Evolutionary conservation across 2,113 vertebrate genomes (phyloP).

Genomic region (Oncorhynchus keta): DNA sequence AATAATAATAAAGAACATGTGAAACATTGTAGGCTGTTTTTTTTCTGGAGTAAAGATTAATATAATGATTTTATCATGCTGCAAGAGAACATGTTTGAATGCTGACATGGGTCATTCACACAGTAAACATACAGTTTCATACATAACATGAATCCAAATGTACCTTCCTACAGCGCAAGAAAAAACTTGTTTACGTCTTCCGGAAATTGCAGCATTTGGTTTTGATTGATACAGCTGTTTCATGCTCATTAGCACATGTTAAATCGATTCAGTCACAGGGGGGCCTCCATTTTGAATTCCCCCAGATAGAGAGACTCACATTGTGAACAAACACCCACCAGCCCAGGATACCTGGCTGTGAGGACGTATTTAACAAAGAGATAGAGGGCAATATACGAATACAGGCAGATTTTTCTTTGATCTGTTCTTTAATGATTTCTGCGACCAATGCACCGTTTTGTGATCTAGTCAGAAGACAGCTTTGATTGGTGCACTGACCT

Average conservation of each 20-base stretch:
- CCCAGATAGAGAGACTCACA: constrained; percentile 18
- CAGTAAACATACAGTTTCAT: too few relatives aligned
- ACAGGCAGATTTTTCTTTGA: constrained; percentile 59
- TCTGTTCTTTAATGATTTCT: constrained; percentile 55
- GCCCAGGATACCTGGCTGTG: constrained; percentile 40
- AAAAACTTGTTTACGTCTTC: neutral
- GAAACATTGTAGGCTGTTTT: too few relatives aligned
- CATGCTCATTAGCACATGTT: constrained; percentile 50
- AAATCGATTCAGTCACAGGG: constrained; percentile 59
- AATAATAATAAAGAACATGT: too few relatives aligned
- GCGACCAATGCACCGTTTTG: constrained; percentile 55
- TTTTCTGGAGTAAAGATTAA: too few relatives aligned
- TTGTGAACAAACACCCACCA: constrained; percentile 56
- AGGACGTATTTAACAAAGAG: constrained; percentile 51
- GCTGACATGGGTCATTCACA: too few relatives aligned
- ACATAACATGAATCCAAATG: too few relatives aligned
- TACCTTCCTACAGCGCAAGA: too few relatives aligned
- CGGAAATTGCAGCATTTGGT: too few relatives aligned
- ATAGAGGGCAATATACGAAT: constrained; percentile 46
- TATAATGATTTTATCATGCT: too few relatives aligned
- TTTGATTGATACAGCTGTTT: constrained; percentile 35
- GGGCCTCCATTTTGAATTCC: constrained; percentile 53
- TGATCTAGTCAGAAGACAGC: constrained; percentile 41
- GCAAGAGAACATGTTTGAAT: too few relatives aligned
- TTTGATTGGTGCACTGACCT: constrained; percentile 7